Evolutionary conservation across 2,797 vertebrate genomes (phyloP), one percentile per base, ranked within the genome.

Genomic region (Spheniscus humboldti): DNA sequence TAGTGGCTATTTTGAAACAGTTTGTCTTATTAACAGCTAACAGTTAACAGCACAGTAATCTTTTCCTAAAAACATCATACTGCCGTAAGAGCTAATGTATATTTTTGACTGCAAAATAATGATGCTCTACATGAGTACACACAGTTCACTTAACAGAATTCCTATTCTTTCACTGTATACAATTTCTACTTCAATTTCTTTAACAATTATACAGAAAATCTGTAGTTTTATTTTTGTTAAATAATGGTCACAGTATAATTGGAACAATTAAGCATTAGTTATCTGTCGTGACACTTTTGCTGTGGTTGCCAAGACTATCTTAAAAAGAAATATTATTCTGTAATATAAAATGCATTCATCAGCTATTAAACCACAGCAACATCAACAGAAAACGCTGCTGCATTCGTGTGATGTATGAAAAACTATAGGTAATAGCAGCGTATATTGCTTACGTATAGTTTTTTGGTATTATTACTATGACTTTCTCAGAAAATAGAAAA

Each of bases 11-110:
- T 89, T 52, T 31, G n/a, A 87, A 84, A 76, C 19, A 53, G 86
- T 84, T 84, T 76, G 17, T 79, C 85, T 84, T 94, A 83, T 68
- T 91, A 94, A 71, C 23, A 59, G 9, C n/a, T 47, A 47, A 57
- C 28, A 66, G 25, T n/a, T 48, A 83, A n/a, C 30, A 59, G 23
- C 35, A 90, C 33, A 62, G 33, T 30, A 48, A 87, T 39, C 43
- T 77, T 69, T 80, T 28, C 68, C 60, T 55, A 53, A 63, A 66
- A 76, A 57, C 8, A 33, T 60, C 52, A 67, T 25, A 17, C 31
- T 68, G 16, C 43, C 45, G 10, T 64, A 73, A 69, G 50, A 77
- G 6, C 8, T 57, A n/a, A 31, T 47, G 6, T 47, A 3, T 47
- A 33, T 60, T 84, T 62, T 60, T 66, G 52, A 86, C 68, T 28